Evolutionary conservation across 2,888 invertebrate genomes (phyloP).

Genomic region (Microctonus brassicae): DNA sequence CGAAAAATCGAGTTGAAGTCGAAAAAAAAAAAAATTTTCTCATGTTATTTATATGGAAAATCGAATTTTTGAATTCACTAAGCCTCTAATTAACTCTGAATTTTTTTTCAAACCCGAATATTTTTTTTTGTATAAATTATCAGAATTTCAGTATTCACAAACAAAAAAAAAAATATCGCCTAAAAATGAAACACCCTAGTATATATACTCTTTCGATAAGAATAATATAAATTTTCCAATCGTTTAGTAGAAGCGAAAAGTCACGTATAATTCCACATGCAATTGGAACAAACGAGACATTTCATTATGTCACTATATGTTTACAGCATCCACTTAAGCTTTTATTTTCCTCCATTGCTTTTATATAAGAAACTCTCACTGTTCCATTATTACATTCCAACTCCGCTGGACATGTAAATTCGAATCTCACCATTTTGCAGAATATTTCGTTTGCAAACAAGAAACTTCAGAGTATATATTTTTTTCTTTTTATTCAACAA

Average conservation of each 20-base stretch:
- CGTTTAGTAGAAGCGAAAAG: conserved; percentile 9
- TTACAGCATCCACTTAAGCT: background rate
- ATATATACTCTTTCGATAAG: background rate
- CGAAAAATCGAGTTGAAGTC: too few species aligned
- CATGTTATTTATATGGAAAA: too few species aligned
- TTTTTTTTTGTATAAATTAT: too few species aligned
- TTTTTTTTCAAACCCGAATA: too few species aligned
- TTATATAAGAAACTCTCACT: conserved; percentile 26
- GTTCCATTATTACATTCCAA: conserved; percentile 42
- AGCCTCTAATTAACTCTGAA: too few species aligned
- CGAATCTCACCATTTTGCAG: conserved; percentile 17
- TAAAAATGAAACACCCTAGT: too few species aligned
- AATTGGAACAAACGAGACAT: conserved; percentile 33
- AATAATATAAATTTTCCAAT: conserved; percentile 31
- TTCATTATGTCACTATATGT: conserved; percentile 27
- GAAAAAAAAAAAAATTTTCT: too few species aligned
- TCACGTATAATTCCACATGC: background rate
- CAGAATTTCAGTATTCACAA: too few species aligned
- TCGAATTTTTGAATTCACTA: too few species aligned
- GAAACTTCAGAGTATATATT: background rate
- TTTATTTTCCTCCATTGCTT: conserved; percentile 16
- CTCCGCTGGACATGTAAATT: conserved; percentile 30
- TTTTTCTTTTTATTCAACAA: background rate
- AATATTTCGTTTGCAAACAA: conserved; percentile 15
- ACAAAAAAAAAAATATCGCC: too few species aligned